phyloP scores from a whole-genome alignment of 1,140 invertebrate genomes.

The Drosophila saltans region DNA sequence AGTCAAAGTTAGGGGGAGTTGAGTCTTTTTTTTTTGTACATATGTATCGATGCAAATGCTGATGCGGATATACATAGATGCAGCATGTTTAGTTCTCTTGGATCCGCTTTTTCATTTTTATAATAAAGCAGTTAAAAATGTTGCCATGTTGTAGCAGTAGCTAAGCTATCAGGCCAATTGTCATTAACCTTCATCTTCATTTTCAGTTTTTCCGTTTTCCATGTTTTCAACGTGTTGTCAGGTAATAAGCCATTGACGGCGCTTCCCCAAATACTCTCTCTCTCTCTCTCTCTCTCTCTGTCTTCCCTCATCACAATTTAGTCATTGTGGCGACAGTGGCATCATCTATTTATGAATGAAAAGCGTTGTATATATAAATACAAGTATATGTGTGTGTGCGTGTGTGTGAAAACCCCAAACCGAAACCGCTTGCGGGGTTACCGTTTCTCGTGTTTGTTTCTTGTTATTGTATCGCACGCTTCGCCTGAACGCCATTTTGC shows the following conservation, averaged over 20 bases:
- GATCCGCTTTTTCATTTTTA: slow-evolving; percentile 30
- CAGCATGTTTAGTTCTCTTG: slow-evolving; percentile 19
- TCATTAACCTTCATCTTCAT: slow-evolving; percentile 43
- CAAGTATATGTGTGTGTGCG: no score
- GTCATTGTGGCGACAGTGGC: background rate
- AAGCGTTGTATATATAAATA: slow-evolving; percentile 24
- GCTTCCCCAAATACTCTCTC: background rate
- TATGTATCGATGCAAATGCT: slow-evolving; percentile 28
- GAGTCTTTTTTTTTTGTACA: background rate
- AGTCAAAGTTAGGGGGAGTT: background rate
- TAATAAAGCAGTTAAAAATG: slow-evolving; percentile 72
- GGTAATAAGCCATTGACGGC: background rate
- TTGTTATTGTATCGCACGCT: slow-evolving; percentile 5
- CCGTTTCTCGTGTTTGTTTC: slow-evolving; percentile 11
- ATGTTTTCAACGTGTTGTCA: background rate
- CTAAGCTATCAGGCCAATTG: slow-evolving; percentile 15
- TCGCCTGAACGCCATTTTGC: slow-evolving; percentile 34
- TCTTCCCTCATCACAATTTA: background rate
- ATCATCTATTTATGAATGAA: slow-evolving; percentile 57
- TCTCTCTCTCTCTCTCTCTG: background rate
- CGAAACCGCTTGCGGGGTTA: slow-evolving; percentile 40
- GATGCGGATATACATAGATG: slow-evolving; percentile 42
- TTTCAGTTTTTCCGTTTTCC: background rate
- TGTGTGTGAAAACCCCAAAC: background rate
- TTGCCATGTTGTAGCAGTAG: slow-evolving; percentile 32